phyloP scores from a whole-genome alignment of 2,888 invertebrate species.

The Acrobasis suavella region DNA sequence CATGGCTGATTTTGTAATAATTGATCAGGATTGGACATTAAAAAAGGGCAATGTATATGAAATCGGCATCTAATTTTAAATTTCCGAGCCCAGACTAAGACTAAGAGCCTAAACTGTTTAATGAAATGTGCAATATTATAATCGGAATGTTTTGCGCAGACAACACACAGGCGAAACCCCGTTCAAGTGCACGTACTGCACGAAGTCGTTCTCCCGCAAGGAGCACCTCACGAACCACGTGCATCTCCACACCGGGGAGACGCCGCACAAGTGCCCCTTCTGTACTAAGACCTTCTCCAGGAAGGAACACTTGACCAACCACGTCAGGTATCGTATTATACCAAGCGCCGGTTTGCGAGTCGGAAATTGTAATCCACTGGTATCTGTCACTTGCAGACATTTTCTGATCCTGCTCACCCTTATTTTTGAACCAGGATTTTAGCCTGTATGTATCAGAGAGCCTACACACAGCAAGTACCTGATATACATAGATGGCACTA shows the following conservation, averaged over 20 bases:
- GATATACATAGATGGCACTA: too few species aligned
- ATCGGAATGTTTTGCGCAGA: constrained; percentile 58
- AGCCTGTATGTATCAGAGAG: too few species aligned
- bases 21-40: too few species aligned
- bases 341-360: neutral
- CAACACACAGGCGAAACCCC: constrained; percentile 92
- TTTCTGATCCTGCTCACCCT: too few species aligned
- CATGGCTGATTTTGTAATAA: too few species aligned
- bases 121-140: constrained; percentile 15
- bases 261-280: constrained; percentile 88
- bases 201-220: constrained; percentile 86
- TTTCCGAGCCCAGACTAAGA: too few species aligned
- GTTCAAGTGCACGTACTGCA: constrained; percentile 88
- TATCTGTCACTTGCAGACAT: neutral
- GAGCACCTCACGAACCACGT: constrained; percentile 94
- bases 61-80: too few species aligned
- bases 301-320: constrained; percentile 88
- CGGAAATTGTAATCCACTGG: neutral
- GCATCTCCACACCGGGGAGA: constrained; percentile 88
- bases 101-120: too few species aligned
- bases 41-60: too few species aligned
- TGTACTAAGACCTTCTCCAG: constrained; percentile 88
- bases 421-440: too few species aligned
- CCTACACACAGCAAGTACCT: too few species aligned
- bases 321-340: constrained; percentile 67